phyloP scores from a whole-genome alignment of 2,888 invertebrate species.

The Subacronicta megacephala region DNA sequence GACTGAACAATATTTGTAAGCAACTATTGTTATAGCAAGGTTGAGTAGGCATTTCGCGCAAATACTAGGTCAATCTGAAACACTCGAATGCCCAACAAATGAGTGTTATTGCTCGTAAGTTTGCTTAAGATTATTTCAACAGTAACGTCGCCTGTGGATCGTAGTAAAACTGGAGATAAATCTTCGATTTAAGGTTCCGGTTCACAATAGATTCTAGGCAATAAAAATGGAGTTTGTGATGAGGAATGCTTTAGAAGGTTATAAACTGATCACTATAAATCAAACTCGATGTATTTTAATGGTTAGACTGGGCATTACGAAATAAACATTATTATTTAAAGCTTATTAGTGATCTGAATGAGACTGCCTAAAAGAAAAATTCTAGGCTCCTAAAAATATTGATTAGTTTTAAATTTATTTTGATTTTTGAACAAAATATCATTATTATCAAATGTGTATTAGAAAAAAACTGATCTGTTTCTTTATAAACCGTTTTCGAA shows the following conservation, averaged over 20 bases:
- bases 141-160: constrained; percentile 27
- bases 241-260: constrained; percentile 21
- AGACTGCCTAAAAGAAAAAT: no score
- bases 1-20: constrained; percentile 14
- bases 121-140: constrained; percentile 59
- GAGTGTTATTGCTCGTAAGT: constrained; percentile 38
- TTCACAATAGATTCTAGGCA: constrained; percentile 50
- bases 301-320: neutral
- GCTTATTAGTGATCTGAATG: no score
- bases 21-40: constrained; percentile 28
- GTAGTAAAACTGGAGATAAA: constrained; percentile 48
- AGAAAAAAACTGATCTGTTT: no score
- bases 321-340: neutral
- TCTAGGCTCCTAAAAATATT: no score
- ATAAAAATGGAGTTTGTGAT: constrained; percentile 35
- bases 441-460: no score
- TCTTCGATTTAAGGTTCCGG: constrained; percentile 50
- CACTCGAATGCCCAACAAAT: constrained; percentile 28
- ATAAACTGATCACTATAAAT: neutral
- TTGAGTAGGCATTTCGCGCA: constrained; percentile 21
- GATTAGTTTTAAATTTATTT: no score
- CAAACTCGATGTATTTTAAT: neutral
- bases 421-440: no score
- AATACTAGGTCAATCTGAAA: constrained; percentile 46
- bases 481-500: no score